Conservation (phyloP, 2,797 vertebrate species). For the Schizopygopsis malacanthus region DNA sequence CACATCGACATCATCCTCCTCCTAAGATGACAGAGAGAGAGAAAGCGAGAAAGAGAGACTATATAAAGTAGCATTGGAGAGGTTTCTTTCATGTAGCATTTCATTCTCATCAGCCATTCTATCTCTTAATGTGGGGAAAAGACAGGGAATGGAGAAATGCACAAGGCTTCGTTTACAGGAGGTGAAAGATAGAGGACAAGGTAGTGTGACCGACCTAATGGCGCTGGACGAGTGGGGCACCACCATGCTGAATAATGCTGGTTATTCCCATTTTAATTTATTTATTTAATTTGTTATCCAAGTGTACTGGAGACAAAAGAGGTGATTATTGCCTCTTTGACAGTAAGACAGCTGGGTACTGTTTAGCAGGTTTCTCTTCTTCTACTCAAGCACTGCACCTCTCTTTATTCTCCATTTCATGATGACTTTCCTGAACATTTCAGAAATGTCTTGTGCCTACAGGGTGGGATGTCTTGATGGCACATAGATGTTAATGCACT, state of each 20-base stretch:
- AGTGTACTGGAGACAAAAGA: slow-evolving; percentile 72
- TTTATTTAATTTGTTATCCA: slow-evolving; percentile 65
- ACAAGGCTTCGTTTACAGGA: slow-evolving; percentile 69
- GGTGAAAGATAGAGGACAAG: slow-evolving; percentile 59
- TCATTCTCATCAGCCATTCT: slow-evolving; percentile 67
- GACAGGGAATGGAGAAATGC: slow-evolving; percentile 69
- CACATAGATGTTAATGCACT: slow-evolving; percentile 44
- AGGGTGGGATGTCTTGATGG: slow-evolving; percentile 46
- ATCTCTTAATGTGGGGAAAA: slow-evolving; percentile 58
- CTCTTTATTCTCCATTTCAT: slow-evolving; percentile 18
- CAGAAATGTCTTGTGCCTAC: slow-evolving; percentile 35
- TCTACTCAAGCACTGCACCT: slow-evolving; percentile 56
- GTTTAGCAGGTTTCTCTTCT: slow-evolving; percentile 66
- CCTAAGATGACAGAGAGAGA: slow-evolving; percentile 62
- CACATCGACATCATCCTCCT: slow-evolving; percentile 83
- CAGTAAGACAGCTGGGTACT: slow-evolving; percentile 82
- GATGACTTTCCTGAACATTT: slow-evolving; percentile 47
- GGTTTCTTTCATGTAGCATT: slow-evolving; percentile 63
- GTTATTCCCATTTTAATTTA: slow-evolving; percentile 31
- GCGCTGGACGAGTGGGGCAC: slow-evolving; percentile 64
- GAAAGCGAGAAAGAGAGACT: slow-evolving; percentile 45
- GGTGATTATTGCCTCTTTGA: slow-evolving; percentile 58
- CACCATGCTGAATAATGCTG: slow-evolving; percentile 68
- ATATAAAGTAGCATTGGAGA: slow-evolving; percentile 53
- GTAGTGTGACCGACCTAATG: slow-evolving; percentile 51